Base-by-base conservation (phyloP, 2,113 vertebrate genomes). In the Cottus gobio region DNA sequence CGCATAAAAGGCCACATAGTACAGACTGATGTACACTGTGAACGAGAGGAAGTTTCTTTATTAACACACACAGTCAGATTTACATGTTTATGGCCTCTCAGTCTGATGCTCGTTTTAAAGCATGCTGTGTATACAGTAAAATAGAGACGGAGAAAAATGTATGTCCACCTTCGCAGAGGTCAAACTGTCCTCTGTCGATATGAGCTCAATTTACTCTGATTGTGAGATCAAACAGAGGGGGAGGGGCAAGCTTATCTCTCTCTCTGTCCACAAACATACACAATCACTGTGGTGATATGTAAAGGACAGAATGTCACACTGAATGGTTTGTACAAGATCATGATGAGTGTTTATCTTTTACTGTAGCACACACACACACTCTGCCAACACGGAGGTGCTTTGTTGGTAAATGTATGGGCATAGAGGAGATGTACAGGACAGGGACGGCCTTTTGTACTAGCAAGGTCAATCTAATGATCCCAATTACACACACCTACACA, bases 21-120 rank as follows among this genome's bases (percentile, higher is more conserved):
- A 98, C 58, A 97, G 91, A 81, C 95, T 97, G 93, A 98, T 97
- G 95, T 96, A 96, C 70, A 97, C 97, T 98, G 93, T 2, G 12
- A 76, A 52, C 46, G 86, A 82, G 79, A 77, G 31, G 66, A 15
- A 13, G 12, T 48, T 7, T 48, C 11, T 54, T 42, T 34, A 24
- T 28, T 10, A 54, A 50, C 7, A 54, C 64, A 24, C 52, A 37
- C 34, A 61, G 20, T 39, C 42, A 42, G 10, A 4, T 3, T 67
- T 15, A 44, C 46, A 64, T 54, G 34, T 70, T 62, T 3, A 39
- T 61, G 28, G 57, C 18, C 54, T 8, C n/a, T 56, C n/a, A 12
- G 54, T 12, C n/a, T 26, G 54, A 56, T 13, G 54, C n/a, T 56
- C 5, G 24, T 56, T 50, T 56, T 26, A 56, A 56, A 56, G 34